A percentile compares a stretch with the other conserved stretches of the same genome.
These are phyloP conservation scores for Coptotermes formosanus DNA, from an alignment of 1,140 invertebrate species.

Conservation along the genomic window DNA sequence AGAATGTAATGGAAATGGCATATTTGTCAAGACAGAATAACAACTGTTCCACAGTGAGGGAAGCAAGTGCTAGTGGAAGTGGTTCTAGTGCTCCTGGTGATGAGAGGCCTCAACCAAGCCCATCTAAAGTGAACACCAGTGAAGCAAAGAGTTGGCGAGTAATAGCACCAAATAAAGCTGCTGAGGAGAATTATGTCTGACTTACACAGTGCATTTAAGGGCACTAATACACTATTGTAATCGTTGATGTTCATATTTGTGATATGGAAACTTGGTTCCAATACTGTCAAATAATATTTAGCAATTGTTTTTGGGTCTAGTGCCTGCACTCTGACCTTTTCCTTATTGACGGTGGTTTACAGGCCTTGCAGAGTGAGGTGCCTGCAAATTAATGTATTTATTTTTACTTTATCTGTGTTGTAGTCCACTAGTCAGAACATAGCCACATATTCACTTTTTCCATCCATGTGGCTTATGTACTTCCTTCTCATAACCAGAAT, in stretches of 20 bases:
- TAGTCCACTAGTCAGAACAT: not conserved
- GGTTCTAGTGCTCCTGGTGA: not conserved
- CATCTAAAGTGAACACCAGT: not conserved
- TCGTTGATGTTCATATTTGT: not conserved
- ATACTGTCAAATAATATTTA: not conserved
- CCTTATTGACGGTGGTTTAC: not conserved
- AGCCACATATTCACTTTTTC: not conserved
- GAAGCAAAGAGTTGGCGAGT: not conserved
- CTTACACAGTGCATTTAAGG: too few species aligned
- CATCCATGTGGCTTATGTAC: too few species aligned
- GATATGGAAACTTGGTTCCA: not conserved
- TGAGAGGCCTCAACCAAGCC: not conserved
- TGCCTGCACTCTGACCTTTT: too few species aligned
- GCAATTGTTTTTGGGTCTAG: not conserved
- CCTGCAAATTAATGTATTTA: not conserved
- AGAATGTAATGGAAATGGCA: constrained; percentile 38
- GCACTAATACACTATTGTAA: not conserved
- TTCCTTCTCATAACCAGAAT: too few species aligned
- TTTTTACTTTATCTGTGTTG: not conserved
- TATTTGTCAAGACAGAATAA: constrained; percentile 53
- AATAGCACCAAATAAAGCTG: not conserved
- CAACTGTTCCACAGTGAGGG: constrained; percentile 49
- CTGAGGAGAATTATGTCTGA: constrained; percentile 27
- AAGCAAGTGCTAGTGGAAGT: constrained; percentile 35
- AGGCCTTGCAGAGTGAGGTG: not conserved